phyloP scores from a whole-genome alignment of 2,797 vertebrate genomes.

The Dipus sagitta region DNA sequence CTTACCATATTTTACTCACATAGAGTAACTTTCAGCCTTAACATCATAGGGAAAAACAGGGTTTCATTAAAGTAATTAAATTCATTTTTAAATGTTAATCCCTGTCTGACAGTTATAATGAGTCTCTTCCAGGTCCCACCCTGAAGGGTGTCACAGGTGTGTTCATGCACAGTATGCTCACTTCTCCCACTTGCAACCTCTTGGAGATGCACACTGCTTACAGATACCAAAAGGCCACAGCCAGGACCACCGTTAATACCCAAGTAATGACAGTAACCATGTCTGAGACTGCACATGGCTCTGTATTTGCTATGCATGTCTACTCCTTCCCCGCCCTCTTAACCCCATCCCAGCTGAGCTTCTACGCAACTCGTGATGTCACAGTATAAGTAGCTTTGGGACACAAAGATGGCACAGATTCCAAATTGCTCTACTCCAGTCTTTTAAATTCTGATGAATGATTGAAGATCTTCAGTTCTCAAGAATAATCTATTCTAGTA shows the following conservation, averaged over 20 bases:
- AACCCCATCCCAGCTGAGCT: background rate
- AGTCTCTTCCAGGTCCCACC: background rate
- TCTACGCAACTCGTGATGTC: background rate
- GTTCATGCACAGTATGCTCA: background rate
- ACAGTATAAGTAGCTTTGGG: background rate
- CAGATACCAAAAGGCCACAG: background rate
- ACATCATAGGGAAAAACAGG: background rate
- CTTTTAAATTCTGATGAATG: conserved; percentile 30
- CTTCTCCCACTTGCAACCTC: background rate
- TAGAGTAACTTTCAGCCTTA: background rate
- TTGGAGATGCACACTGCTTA: background rate
- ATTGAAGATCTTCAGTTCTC: background rate
- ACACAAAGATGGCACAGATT: conserved; percentile 1
- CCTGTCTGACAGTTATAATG: background rate
- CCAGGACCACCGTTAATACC: background rate
- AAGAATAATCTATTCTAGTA: background rate
- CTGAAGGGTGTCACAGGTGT: background rate
- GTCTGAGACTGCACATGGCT: background rate
- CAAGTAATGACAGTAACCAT: background rate
- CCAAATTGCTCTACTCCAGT: background rate
- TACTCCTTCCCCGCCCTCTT: background rate
- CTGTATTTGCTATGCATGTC: background rate
- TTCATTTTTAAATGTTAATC: background rate
- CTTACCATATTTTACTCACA: background rate
- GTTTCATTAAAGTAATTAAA: background rate